Evolutionary conservation across 1,140 invertebrate genomes (phyloP), one percentile per base, ranked within the genome.

Genomic region (Steinernema feltiae): DNA sequence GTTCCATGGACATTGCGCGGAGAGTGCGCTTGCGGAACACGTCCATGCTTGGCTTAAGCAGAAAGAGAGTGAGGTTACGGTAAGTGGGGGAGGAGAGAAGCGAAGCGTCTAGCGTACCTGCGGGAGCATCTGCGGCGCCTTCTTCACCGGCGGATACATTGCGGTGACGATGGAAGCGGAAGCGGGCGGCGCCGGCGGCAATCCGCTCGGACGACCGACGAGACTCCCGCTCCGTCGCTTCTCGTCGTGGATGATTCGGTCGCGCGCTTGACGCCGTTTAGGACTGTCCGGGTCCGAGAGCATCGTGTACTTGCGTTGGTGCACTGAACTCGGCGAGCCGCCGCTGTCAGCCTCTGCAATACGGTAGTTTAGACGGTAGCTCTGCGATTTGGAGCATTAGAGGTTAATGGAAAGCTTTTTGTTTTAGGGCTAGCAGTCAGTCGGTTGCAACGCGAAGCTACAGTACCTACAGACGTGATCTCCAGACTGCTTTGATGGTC

Each of bases 81-180:
- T 41, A 70, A 48, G 35, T 48, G 18, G 72, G 32, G n/a, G 31
- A 24, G 24, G 35, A 41, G 27, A 30, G n/a, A 29, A 30, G 27
- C 72, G 1, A 31, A 48, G 27, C 30, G 29, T n/a, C 70, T 21
- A 73, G 18, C 32, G n/a, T 30, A 32, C 30, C 35, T 71, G 35
- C 3, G 70, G n/a, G 7, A 15, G 2, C 17, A 41, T 3, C 7
- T 3, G 70, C 30, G 35, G 30, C 30, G 35, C 3, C 30, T 35
- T 27, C 74, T 76, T 35, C 18, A 81, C 63, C 30, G 82, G 82
- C 30, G 82, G 82, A 73, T 82, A 82, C 82, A 82, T 82, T 3
- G 82, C 82, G 2, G 82, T 83, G n/a, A 78, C 79, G 1, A 83
- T 7, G 0, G 79, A 82, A 2, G n/a, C n/a, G n/a, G n/a, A n/a